Evolutionary conservation across 2,888 invertebrate species (phyloP).

Genomic region (Cheilosia vulpina): DNA sequence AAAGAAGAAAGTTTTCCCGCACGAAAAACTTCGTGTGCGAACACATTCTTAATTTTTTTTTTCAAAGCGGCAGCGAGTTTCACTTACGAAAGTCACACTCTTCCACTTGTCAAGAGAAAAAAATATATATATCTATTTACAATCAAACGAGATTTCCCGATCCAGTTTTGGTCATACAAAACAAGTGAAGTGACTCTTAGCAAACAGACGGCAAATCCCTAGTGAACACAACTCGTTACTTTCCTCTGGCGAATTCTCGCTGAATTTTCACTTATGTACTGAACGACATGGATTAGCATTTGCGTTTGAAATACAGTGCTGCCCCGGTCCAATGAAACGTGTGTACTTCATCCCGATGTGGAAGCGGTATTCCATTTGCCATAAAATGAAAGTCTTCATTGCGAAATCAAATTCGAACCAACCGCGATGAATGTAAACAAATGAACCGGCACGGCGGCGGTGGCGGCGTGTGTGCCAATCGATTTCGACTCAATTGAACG

Average conservation of each 20-base stretch:
- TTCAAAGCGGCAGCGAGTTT: constrained; percentile 16
- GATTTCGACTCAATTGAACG: constrained; percentile 59
- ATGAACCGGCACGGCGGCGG: constrained; percentile 16
- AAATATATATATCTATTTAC: not conserved
- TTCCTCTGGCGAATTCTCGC: not conserved
- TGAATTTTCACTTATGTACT: constrained; percentile 24
- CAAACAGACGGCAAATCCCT: constrained; percentile 21
- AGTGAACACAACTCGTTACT: constrained; percentile 32
- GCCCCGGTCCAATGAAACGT: not conserved
- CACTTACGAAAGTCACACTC: constrained; percentile 53
- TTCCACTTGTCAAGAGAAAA: constrained; percentile 22
- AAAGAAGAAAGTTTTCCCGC: too few relatives aligned
- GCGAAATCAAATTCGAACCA: constrained; percentile 26
- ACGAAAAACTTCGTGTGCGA: not conserved
- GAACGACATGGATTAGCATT: constrained; percentile 13
- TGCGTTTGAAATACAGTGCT: not conserved
- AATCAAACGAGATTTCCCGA: constrained; percentile 39
- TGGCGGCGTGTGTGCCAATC: constrained; percentile 39
- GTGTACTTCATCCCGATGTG: not conserved
- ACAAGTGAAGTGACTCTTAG: constrained; percentile 10
- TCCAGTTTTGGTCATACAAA: constrained; percentile 50
- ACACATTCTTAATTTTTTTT: constrained; percentile 19
- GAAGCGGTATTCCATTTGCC: constrained; percentile 9
- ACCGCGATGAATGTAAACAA: constrained; percentile 52
- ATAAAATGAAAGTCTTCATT: constrained; percentile 37